Evolutionary conservation across 2,888 invertebrate genomes (phyloP).

Genomic region (Cosmopolites sordidus): DNA sequence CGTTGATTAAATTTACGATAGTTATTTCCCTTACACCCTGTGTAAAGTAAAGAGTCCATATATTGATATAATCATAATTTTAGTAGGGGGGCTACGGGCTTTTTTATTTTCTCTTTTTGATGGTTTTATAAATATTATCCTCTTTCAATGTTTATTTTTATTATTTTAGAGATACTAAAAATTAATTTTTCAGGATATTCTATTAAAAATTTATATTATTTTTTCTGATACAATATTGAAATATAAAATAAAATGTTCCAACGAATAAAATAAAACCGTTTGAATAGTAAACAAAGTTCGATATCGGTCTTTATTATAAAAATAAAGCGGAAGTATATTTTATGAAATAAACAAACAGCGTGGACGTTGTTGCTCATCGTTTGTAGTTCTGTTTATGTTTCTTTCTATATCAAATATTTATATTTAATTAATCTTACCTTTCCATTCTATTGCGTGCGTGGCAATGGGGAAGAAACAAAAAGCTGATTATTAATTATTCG

Average conservation of each 20-base stretch:
- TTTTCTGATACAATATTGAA: too few species aligned
- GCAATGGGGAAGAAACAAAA: not conserved
- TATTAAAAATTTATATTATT: too few species aligned
- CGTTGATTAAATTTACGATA: too few species aligned
- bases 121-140: not conserved
- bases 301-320: not conserved
- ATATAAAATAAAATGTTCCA: too few species aligned
- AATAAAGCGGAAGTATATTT: not conserved
- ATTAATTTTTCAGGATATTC: not conserved
- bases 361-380: not conserved
- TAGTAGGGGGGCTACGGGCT: too few species aligned
- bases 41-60: too few species aligned
- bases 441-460: constrained; percentile 23
- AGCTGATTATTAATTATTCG: too few species aligned
- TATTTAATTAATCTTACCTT: constrained; percentile 28
- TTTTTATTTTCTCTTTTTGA: too few species aligned
- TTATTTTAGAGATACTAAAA: not conserved
- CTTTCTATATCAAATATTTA: not conserved
- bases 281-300: too few species aligned
- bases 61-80: too few species aligned
- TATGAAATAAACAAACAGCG: not conserved
- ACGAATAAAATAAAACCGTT: too few species aligned
- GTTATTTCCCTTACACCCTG: too few species aligned
- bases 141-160: not conserved
- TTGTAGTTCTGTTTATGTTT: not conserved